Conservation (phyloP, 2,113 vertebrate genomes). For the Neolamprologus kungweensis region DNA sequence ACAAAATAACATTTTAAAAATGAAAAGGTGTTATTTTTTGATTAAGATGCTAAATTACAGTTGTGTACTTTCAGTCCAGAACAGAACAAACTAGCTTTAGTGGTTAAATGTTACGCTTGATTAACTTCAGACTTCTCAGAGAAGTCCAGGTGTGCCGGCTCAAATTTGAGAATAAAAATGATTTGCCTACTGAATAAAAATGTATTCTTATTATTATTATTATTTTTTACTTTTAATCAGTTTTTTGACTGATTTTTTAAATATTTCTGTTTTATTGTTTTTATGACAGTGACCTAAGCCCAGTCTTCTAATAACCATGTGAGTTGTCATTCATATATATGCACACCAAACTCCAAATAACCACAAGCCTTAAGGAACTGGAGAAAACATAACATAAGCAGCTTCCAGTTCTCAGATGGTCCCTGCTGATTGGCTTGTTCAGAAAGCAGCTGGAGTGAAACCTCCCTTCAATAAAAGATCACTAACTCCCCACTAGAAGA, state of each 20-base stretch:
- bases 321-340: not conserved
- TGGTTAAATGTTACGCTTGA: not conserved
- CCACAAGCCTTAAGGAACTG: not conserved
- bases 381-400: not conserved
- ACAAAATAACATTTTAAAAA: not conserved
- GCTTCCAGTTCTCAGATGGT: not conserved
- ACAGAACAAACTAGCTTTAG: not conserved
- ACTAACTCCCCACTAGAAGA: slow-evolving; percentile 4
- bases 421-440: not conserved
- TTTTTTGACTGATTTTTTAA: not conserved
- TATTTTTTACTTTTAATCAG: not conserved
- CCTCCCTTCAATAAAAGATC: slow-evolving; percentile 26
- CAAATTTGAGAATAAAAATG: not conserved
- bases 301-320: not conserved
- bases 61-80: not conserved
- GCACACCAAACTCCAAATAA: not conserved
- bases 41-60: not conserved
- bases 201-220: too few relatives aligned
- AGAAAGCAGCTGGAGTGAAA: not conserved
- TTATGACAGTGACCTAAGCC: not conserved
- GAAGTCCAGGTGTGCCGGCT: not conserved
- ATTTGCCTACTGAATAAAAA: not conserved
- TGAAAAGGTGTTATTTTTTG: not conserved
- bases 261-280: not conserved
- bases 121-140: not conserved